Conservation (phyloP, 1,140 invertebrate genomes). For the Daktulosphaira vitifoliae region DNA sequence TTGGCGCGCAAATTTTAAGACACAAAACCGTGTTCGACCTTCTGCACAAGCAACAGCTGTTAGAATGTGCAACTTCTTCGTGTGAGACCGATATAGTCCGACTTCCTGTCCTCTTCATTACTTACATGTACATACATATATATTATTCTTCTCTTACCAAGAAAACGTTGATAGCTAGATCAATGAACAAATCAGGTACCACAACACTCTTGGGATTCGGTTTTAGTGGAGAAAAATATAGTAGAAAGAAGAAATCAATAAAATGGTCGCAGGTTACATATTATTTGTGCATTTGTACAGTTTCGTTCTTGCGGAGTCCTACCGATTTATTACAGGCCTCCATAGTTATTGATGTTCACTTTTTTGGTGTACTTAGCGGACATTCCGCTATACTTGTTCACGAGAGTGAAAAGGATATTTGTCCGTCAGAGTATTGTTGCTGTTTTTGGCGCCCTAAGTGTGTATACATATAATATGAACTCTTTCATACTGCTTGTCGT, state of each 20-base stretch:
- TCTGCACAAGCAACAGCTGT: slow-evolving; percentile 16
- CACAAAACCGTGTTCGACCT: slow-evolving; percentile 19
- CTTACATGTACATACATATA: not conserved
- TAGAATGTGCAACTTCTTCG: slow-evolving; percentile 6
- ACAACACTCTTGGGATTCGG: slow-evolving; percentile 25
- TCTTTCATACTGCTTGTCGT: not conserved
- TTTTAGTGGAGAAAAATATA: slow-evolving; percentile 1
- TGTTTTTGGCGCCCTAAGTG: not conserved
- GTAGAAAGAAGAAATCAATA: slow-evolving; percentile 15
- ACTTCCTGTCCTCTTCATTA: slow-evolving; percentile 21
- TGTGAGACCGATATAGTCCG: slow-evolving; percentile 24
- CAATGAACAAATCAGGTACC: slow-evolving; percentile 10
- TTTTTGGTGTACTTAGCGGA: not conserved
- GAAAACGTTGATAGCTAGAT: slow-evolving; percentile 19
- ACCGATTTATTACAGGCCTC: slow-evolving; percentile 7
- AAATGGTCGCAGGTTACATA: not conserved
- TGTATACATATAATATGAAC: slow-evolving; percentile 13
- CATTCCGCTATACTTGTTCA: slow-evolving; percentile 14
- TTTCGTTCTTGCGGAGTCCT: slow-evolving; percentile 16
- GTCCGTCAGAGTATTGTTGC: slow-evolving; percentile 7
- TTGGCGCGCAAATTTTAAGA: slow-evolving; percentile 17
- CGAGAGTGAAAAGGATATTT: not conserved
- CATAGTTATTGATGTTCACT: slow-evolving; percentile 1
- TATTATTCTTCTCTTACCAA: slow-evolving; percentile 22
- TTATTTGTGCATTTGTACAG: slow-evolving; percentile 24